Evolutionary conservation across 2,888 invertebrate genomes (phyloP).

Genomic region (Stenichneumon culpator): DNA sequence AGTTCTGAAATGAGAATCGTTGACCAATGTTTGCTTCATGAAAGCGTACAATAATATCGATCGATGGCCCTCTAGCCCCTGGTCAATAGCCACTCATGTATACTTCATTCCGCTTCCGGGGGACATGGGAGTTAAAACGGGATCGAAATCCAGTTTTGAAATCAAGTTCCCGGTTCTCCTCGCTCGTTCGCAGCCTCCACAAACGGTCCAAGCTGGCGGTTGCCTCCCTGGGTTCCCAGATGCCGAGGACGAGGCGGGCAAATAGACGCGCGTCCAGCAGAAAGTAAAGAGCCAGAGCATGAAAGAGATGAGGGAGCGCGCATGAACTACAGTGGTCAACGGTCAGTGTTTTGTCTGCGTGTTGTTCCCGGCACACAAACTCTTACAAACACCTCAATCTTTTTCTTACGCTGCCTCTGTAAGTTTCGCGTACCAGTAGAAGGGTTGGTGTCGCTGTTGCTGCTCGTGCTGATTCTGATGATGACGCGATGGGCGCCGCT

Average conservation of each 20-base stretch:
- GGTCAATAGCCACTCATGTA: constrained; percentile 37
- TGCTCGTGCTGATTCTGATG: neutral
- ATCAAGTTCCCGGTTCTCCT: constrained; percentile 79
- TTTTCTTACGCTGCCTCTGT: constrained; percentile 5
- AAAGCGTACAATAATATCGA: constrained; percentile 42
- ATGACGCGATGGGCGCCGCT: neutral
- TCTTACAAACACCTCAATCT: constrained; percentile 41
- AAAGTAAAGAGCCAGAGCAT: constrained; percentile 54
- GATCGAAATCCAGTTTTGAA: constrained; percentile 83
- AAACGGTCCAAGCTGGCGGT: constrained; percentile 82
- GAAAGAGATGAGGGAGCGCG: constrained; percentile 32
- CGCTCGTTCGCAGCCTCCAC: constrained; percentile 75
- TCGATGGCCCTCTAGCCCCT: constrained; percentile 38
- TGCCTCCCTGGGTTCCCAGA: constrained; percentile 69
- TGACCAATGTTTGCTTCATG: constrained; percentile 25
- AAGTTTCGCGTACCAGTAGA: neutral
- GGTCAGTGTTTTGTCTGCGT: constrained; percentile 69
- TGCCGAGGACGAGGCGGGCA: constrained; percentile 60
- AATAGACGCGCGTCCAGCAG: constrained; percentile 54
- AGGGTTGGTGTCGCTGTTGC: constrained; percentile 8
- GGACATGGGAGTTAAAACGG: constrained; percentile 74
- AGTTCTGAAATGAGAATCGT: constrained; percentile 26
- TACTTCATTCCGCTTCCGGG: constrained; percentile 69
- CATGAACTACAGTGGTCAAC: constrained; percentile 54
- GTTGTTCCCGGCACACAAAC: constrained; percentile 46